Conservation (phyloP, 2,888 invertebrate genomes). For the Diplazon laetatorius region DNA sequence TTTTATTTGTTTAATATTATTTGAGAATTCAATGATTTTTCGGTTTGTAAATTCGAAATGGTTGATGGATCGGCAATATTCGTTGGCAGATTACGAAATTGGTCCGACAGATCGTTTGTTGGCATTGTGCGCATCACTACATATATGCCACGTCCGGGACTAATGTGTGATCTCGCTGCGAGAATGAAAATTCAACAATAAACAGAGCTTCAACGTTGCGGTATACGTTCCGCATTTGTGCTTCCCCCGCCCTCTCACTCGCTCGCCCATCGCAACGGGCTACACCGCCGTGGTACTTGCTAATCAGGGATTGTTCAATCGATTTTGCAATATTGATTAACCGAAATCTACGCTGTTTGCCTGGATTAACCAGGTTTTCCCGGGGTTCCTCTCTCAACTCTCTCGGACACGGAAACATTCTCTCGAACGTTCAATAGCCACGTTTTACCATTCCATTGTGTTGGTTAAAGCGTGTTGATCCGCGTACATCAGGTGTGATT, state of each 20-base stretch:
- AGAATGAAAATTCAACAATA: constrained; percentile 52
- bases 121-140: constrained; percentile 43
- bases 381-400: constrained; percentile 20
- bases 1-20: no score
- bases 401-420: constrained; percentile 19
- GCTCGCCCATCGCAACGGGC: neutral
- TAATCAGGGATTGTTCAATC: constrained; percentile 55
- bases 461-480: constrained; percentile 46
- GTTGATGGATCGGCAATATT: no score
- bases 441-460: constrained; percentile 45
- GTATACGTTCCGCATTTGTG: constrained; percentile 19
- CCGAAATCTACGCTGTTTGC: constrained; percentile 48
- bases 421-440: neutral
- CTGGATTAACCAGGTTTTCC: constrained; percentile 44
- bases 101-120: constrained; percentile 39
- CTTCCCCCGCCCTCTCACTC: constrained; percentile 21
- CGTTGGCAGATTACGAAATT: constrained; percentile 42
- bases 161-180: constrained; percentile 42
- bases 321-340: constrained; percentile 51
- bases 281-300: constrained; percentile 21
- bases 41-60: no score
- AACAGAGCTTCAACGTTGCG: constrained; percentile 30
- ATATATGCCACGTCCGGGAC: constrained; percentile 21
- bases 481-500: constrained; percentile 26
- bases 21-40: no score